Base-by-base conservation (phyloP, 1,140 invertebrate species). In the Drosophila chauvacae region DNA sequence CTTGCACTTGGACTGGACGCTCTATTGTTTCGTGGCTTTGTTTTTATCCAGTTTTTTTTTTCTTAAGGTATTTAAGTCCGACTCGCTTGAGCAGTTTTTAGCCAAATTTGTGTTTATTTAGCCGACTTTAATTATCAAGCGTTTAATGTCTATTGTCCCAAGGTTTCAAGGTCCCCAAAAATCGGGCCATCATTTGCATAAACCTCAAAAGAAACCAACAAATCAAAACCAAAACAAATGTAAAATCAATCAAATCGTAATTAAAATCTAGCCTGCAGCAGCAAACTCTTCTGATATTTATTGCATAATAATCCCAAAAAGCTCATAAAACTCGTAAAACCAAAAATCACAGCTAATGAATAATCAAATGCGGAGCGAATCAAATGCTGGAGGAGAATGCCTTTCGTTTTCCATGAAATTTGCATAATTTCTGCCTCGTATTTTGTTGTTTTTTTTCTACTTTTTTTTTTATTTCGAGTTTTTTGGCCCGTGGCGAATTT, bases 331-430 rank as follows among this genome's bases (percentile, higher is more conserved):
- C 28, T 35, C 30, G 37, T 42, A 70, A 59, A 37, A 39, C 44
- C 4, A 37, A 59, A 41, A 47, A 70, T 71, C 28, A 45, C 35
- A 48, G 47, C 69, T 74, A 71, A 86, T 86, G 42, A 86, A 81
- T 81, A 81, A 71, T 79, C 75, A 82, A 79, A 68, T 68, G 48
- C 50, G 77, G 62, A 70, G 63, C 62, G 61, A 68, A 66, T 76
- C 20, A 47, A 56, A 64, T 26, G 16, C 59, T 58, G 35, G 10
- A 7, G 72, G 74, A 42, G 71, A 80, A 85, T 85, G 62, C 63
- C 84, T 87, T 87, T 87, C 83, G 84, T 80, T 87, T 87, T 87
- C 76, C 70, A 80, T 88, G 64, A 80, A 56, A 88, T 87, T 87
- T 80, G 80, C 83, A 88, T 83, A 87, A 83, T 83, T 88, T 77